Conservation (phyloP, 2,113 vertebrate genomes). For the Lipophrys pholis region DNA sequence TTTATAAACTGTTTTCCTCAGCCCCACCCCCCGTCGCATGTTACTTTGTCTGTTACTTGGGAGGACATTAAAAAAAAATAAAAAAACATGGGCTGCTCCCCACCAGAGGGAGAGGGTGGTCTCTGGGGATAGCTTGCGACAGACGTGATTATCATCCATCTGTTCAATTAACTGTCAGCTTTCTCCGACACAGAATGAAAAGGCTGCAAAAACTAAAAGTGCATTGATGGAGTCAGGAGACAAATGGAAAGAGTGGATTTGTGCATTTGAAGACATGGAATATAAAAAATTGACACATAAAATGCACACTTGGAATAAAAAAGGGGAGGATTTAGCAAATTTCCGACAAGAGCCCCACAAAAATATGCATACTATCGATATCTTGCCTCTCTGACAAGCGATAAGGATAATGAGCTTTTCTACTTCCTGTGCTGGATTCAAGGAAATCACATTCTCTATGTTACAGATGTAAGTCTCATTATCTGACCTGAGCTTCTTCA, state of each 20-base stretch:
- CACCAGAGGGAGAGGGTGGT: constrained; percentile 47
- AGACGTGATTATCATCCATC: constrained; percentile 76
- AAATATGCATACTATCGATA: constrained; percentile 77
- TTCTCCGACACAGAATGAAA: constrained; percentile 62
- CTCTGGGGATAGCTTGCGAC: constrained; percentile 58
- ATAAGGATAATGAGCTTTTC: constrained; percentile 82
- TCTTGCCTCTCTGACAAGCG: constrained; percentile 66
- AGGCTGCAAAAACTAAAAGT: constrained; percentile 43
- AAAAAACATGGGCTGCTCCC: constrained; percentile 40
- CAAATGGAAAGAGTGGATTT: constrained; percentile 56
- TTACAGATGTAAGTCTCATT: constrained; percentile 80
- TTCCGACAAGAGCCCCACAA: constrained; percentile 57
- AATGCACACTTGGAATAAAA: constrained; percentile 28
- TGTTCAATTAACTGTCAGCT: constrained; percentile 77
- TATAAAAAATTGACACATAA: constrained; percentile 57
- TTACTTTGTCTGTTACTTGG: constrained; percentile 54
- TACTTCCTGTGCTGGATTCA: constrained; percentile 61
- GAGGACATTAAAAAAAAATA: constrained; percentile 22
- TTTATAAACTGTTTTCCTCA: constrained; percentile 57
- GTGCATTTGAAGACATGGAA: constrained; percentile 45
- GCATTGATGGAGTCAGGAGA: constrained; percentile 44
- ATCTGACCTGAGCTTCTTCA: constrained; percentile 78
- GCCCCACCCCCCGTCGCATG: constrained; percentile 49
- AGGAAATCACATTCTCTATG: constrained; percentile 72
- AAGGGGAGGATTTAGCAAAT: constrained; percentile 60